Percentiles rank a stretch among this genome's conserved stretches.
Evolutionary conservation across 1,140 invertebrate species (phyloP).

Genomic region (Leptinotarsa lineolata): DNA sequence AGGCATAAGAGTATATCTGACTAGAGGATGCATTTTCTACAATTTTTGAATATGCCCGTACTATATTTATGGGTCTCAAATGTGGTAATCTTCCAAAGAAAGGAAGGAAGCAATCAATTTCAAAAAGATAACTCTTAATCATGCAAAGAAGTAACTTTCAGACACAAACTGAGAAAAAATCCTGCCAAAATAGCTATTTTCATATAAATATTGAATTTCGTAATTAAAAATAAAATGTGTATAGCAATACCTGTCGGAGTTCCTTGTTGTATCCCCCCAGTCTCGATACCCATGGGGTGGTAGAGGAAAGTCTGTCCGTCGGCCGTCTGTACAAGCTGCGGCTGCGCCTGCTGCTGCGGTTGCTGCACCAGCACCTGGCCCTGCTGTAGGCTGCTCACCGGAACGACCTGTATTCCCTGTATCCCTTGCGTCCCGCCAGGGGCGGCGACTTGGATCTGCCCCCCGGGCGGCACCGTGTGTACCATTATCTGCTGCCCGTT

Average conservation of each 20-base stretch:
- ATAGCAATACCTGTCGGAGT: constrained; percentile 63
- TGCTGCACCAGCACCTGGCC: constrained; percentile 64
- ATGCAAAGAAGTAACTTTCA: no score
- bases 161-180: no score
- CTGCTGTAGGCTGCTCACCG: constrained; percentile 64
- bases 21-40: no score
- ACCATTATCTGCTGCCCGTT: constrained; percentile 58
- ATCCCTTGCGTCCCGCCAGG: constrained; percentile 58
- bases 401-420: constrained; percentile 69
- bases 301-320: constrained; percentile 95
- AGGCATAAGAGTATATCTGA: no score
- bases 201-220: no score
- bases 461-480: constrained; percentile 56
- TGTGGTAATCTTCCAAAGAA: no score
- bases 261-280: constrained; percentile 62
- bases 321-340: constrained; percentile 85
- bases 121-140: no score
- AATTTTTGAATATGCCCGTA: no score
- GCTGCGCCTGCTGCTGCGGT: constrained; percentile 68
- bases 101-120: no score
- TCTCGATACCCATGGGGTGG: constrained; percentile 72
- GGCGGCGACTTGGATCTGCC: constrained; percentile 63
- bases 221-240: not conserved
- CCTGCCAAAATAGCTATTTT: no score
- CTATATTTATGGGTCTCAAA: no score